These are phyloP conservation scores for Nymphalis io DNA, from an alignment of 1,140 invertebrate genomes.

Conservation along the genomic window DNA sequence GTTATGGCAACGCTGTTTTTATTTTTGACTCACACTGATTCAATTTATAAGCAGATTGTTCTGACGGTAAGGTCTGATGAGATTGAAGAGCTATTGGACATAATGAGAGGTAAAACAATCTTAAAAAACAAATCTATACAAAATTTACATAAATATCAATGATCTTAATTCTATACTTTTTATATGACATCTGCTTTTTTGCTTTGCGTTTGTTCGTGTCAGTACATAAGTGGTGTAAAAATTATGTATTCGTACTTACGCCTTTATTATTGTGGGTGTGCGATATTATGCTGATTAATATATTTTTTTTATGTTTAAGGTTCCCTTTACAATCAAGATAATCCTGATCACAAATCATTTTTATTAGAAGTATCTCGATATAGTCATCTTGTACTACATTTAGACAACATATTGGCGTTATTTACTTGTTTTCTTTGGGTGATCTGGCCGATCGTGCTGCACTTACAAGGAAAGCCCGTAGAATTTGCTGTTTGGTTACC, in stretches of 20 bases:
- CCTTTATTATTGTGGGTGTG: too few relatives aligned
- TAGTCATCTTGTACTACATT: conserved; percentile 41
- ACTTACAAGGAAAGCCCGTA: conserved; percentile 46
- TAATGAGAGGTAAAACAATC: conserved; percentile 50
- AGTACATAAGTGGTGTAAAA: too few relatives aligned
- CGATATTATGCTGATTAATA: background rate
- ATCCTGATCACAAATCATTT: conserved; percentile 41
- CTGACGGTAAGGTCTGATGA: conserved; percentile 46
- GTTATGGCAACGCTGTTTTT: conserved; percentile 64
- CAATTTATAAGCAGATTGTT: conserved; percentile 58
- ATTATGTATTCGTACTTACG: too few relatives aligned
- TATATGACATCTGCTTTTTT: too few relatives aligned
- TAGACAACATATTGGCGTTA: conserved; percentile 49
- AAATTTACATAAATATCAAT: too few relatives aligned
- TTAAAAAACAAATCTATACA: background rate
- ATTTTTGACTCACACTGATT: conserved; percentile 58
- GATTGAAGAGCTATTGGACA: conserved; percentile 52
- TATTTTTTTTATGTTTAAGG: conserved; percentile 39
- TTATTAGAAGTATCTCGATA: conserved; percentile 40
- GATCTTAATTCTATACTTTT: too few relatives aligned
- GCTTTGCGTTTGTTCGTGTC: too few relatives aligned
- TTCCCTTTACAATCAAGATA: conserved; percentile 53
- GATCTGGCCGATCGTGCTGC: conserved; percentile 50
- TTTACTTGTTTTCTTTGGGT: conserved; percentile 57
- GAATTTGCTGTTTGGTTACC: conserved; percentile 63